These are phyloP conservation scores for Sebastes taczanowskii DNA, from an alignment of 2,797 vertebrate species.

Conservation along the genomic window DNA sequence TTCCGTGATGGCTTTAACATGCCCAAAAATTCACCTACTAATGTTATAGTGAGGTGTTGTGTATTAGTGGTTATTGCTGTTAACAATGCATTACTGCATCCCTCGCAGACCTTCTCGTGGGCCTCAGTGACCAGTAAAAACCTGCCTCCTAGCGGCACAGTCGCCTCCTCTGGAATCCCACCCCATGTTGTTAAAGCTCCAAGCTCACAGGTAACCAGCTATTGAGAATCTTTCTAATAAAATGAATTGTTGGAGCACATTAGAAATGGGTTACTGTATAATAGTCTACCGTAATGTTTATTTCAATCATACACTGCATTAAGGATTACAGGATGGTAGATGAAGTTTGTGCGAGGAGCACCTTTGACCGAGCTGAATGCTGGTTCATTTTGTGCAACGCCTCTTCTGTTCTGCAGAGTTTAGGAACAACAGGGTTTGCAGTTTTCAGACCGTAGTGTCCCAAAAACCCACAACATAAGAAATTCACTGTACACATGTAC, in stretches of 20 bases:
- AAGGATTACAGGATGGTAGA: background rate
- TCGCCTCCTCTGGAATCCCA: slow-evolving; percentile 94
- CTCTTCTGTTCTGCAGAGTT: background rate
- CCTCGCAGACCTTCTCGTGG: slow-evolving; percentile 97
- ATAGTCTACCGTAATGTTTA: background rate
- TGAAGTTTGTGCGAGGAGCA: background rate
- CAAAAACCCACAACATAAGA: background rate
- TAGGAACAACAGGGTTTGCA: background rate
- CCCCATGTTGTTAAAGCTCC: slow-evolving; percentile 96
- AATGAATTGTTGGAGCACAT: background rate
- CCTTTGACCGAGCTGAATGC: background rate
- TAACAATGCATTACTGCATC: slow-evolving; percentile 79
- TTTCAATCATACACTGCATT: background rate
- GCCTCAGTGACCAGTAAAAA: slow-evolving; percentile 99
- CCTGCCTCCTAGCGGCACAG: slow-evolving; percentile 95
- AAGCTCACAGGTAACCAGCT: slow-evolving; percentile 94
- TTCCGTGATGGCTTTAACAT: background rate
- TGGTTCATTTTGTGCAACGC: background rate
- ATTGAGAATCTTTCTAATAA: background rate
- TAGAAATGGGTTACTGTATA: background rate
- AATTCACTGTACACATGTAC: background rate
- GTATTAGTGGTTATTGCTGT: background rate
- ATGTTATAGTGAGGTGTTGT: background rate
- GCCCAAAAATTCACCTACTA: background rate
- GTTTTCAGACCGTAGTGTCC: background rate